phyloP scores from a whole-genome alignment of 2,888 invertebrate genomes.

The Drosophila rellima region DNA sequence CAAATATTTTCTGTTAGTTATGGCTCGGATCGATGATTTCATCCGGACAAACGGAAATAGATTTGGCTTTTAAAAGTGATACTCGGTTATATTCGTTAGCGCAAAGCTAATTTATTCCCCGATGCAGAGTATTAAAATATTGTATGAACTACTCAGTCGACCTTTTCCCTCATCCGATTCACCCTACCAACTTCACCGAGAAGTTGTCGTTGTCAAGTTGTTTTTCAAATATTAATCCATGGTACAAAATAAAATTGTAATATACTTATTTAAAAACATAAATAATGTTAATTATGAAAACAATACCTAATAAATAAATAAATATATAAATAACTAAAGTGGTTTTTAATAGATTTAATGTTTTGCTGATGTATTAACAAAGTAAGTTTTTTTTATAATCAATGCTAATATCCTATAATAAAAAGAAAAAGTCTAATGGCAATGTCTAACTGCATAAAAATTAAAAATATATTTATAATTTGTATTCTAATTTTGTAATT shows the following conservation, averaged over 20 bases:
- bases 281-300: not conserved
- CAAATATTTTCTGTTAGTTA: not conserved
- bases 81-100: not conserved
- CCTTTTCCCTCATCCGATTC: not conserved
- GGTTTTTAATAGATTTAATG: not conserved
- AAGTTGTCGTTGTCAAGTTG: constrained; percentile 2
- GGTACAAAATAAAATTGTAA: too few species aligned
- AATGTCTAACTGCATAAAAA: not conserved
- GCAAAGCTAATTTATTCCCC: not conserved
- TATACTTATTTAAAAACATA: too few species aligned
- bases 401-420: not conserved
- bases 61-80: too few species aligned
- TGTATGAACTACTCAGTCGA: constrained; percentile 15
- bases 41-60: too few species aligned
- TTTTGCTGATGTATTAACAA: not conserved
- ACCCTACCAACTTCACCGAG: too few species aligned
- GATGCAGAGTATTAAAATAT: not conserved
- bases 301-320: not conserved
- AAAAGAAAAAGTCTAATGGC: not conserved
- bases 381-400: not conserved
- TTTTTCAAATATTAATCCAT: too few species aligned
- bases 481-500: constrained; percentile 4
- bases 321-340: constrained; percentile 2
- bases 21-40: too few species aligned
- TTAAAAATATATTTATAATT: not conserved